Conservation (phyloP, 1,140 invertebrate genomes). For the Carposina sasakii region DNA sequence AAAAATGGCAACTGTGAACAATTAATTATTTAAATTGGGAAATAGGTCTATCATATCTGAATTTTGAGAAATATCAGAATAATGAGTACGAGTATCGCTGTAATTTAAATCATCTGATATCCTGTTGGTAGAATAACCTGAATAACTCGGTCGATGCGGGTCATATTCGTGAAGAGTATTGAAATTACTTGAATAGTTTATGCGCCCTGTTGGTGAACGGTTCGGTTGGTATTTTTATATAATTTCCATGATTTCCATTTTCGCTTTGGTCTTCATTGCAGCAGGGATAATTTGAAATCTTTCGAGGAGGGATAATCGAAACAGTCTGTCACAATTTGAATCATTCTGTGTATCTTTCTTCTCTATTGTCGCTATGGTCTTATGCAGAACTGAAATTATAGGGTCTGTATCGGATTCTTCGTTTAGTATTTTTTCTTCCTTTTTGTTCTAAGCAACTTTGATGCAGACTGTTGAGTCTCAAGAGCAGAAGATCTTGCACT, state of each 20-base stretch:
- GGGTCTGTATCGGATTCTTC: slow-evolving; percentile 25
- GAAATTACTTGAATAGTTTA: slow-evolving; percentile 10
- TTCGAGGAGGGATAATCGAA: slow-evolving; percentile 17
- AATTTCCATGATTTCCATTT: slow-evolving; percentile 9
- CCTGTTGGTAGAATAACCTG: slow-evolving; percentile 11
- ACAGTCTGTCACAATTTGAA: slow-evolving; percentile 27
- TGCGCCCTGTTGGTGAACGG: slow-evolving; percentile 6
- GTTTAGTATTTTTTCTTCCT: slow-evolving; percentile 27
- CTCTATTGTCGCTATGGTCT: slow-evolving; percentile 24
- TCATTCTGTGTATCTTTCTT: slow-evolving; percentile 26
- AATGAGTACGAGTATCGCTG: slow-evolving; percentile 16
- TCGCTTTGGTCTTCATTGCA: slow-evolving; percentile 9
- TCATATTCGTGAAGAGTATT: slow-evolving; percentile 8
- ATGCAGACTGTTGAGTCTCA: slow-evolving; percentile 25
- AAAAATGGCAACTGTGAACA: slow-evolving; percentile 14
- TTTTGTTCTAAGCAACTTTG: slow-evolving; percentile 26
- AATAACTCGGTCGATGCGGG: slow-evolving; percentile 7
- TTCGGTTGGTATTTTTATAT: slow-evolving; percentile 10
- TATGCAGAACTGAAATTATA: slow-evolving; percentile 25
- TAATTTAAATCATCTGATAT: slow-evolving; percentile 19
- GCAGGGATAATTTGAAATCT: slow-evolving; percentile 8
- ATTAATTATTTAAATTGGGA: slow-evolving; percentile 17
- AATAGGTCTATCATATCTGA: slow-evolving; percentile 18
- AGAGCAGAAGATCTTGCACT: slow-evolving; percentile 24
- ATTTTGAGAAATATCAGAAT: slow-evolving; percentile 9